These are phyloP conservation scores for Euschistus heros DNA, from an alignment of 1,140 invertebrate genomes.

Conservation along the genomic window DNA sequence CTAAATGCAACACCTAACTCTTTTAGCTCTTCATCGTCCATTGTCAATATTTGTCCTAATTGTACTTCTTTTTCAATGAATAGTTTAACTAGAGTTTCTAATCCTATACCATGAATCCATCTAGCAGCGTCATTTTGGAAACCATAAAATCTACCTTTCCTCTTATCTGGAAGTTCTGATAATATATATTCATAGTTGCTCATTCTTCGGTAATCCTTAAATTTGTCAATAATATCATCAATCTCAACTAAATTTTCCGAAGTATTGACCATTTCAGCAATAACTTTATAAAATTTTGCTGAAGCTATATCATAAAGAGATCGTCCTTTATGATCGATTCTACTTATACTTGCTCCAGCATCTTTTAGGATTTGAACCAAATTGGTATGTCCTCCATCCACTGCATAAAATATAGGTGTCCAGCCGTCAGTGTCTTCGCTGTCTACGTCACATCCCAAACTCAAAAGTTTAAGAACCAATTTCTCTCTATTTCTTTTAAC, in stretches of 20 bases:
- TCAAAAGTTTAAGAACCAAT: constrained; percentile 35
- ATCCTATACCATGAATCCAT: constrained; percentile 35
- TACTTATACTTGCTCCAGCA: constrained; percentile 33
- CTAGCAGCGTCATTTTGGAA: constrained; percentile 37
- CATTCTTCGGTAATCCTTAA: constrained; percentile 25
- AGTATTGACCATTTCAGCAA: constrained; percentile 35
- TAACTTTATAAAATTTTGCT: constrained; percentile 35
- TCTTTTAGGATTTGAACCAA: constrained; percentile 37
- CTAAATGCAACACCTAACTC: constrained; percentile 20
- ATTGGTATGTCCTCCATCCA: constrained; percentile 35
- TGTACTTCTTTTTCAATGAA: constrained; percentile 35
- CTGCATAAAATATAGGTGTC: constrained; percentile 41
- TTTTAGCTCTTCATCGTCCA: constrained; percentile 27
- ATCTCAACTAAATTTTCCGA: constrained; percentile 28
- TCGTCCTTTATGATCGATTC: constrained; percentile 37
- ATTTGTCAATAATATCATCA: background rate
- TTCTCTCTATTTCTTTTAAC: constrained; percentile 36
- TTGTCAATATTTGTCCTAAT: constrained; percentile 36
- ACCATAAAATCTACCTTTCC: constrained; percentile 28
- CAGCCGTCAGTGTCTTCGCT: constrained; percentile 39
- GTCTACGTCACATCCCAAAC: constrained; percentile 33
- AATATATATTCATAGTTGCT: constrained; percentile 33
- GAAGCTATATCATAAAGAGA: constrained; percentile 37
- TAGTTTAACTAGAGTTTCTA: constrained; percentile 33
- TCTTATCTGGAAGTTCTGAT: constrained; percentile 33